Evolutionary conservation across 1,140 invertebrate species (phyloP), one percentile per base, ranked within the genome.

Genomic region (Delia radicum): DNA sequence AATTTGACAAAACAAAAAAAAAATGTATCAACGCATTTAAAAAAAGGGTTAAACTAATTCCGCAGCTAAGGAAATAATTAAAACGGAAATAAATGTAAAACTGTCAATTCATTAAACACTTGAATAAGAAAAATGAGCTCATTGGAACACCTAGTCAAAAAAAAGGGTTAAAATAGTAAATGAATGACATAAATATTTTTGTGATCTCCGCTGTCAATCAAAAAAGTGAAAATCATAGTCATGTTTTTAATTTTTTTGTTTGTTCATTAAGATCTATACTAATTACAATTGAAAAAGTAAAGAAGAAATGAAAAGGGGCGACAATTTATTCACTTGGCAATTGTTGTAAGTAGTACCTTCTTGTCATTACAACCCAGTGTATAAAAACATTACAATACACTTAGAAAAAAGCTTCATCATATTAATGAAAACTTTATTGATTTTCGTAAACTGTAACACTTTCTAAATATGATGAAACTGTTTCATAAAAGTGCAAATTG

Each of bases 181-280:
- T 21, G 48, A 55, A 55, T 55, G 48, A 55, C 48, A 21, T n/a
- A 55, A n/a, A 55, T 24, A 55, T 55, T 55, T 48, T 55, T 55
- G n/a, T 55, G 48, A 55, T 55, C 48, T 55, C 48, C n/a, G n/a
- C n/a, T 55, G 48, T 55, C 48, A 55, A 55, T 55, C 48, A 55
- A 24, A 21, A 18, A 24, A 55, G n/a, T 24, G n/a, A 21, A 55
- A 55, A 55, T 24, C 18, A 55, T 18, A 3, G 48, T 55, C 48
- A 55, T 55, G 48, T 55, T 55, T 55, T 21, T 55, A 55, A 55
- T 55, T 8, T 24, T 21, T 5, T 21, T 55, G n/a, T 55, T 8
- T 55, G n/a, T 21, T 21, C 24, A 55, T 55, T 18, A 55, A 6
- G 21, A 55, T 21, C 21, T 7, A 10, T 55, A 55, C 48, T 55